Evolutionary conservation across 2,888 invertebrate genomes (phyloP).

Genomic region (Bombylius discolor): DNA sequence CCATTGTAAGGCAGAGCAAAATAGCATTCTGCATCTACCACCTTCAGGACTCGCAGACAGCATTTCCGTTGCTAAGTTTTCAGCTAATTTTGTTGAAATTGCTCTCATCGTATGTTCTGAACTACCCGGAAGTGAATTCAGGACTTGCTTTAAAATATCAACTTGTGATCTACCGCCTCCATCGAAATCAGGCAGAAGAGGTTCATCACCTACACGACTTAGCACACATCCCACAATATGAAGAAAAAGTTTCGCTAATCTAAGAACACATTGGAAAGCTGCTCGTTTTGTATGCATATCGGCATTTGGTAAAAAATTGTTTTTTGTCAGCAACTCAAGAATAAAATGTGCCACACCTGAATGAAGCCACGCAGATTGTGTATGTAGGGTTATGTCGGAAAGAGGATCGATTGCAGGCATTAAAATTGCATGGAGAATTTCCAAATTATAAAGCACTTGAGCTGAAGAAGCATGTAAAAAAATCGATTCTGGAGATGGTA

Average conservation of each 20-base stretch:
- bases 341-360: conserved; percentile 49
- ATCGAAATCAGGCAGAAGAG: conserved; percentile 39
- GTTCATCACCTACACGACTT: conserved; percentile 45
- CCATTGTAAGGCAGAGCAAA: conserved; percentile 48
- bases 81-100: conserved; percentile 72
- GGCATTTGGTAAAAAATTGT: conserved; percentile 67
- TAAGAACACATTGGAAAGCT: conserved; percentile 76
- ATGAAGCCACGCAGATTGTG: conserved; percentile 48
- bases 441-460: conserved; percentile 60
- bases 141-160: conserved; percentile 64
- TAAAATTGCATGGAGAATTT: conserved; percentile 76
- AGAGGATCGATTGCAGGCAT: conserved; percentile 81
- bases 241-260: conserved; percentile 76
- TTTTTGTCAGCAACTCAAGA: conserved; percentile 70
- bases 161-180: conserved; percentile 39
- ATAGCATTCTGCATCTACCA: conserved; percentile 40
- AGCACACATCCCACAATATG: conserved; percentile 75
- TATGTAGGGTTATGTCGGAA: conserved; percentile 49
- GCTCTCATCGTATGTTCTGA: conserved; percentile 74
- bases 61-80: conserved; percentile 61
- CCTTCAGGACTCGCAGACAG: conserved; percentile 38
- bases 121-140: conserved; percentile 65
- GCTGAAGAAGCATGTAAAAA: conserved; percentile 61
- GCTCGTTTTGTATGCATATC: conserved; percentile 64
- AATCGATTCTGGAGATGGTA: conserved; percentile 43